These are phyloP conservation scores for Schrankia costaestrigalis DNA, from an alignment of 2,888 invertebrate species.

Conservation along the genomic window DNA sequence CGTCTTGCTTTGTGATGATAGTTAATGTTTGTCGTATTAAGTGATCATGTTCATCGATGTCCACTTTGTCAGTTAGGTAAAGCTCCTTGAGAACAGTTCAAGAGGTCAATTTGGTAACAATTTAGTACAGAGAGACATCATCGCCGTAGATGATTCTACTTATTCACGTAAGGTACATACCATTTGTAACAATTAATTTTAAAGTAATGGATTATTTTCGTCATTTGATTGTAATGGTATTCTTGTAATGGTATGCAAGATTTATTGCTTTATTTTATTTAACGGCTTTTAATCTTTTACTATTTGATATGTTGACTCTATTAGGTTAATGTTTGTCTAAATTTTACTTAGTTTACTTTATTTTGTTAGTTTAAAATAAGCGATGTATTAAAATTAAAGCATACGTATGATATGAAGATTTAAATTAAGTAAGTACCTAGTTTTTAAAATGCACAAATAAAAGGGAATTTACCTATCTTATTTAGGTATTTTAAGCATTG, in stretches of 20 bases:
- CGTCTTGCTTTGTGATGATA: too few relatives aligned
- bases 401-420: too few relatives aligned
- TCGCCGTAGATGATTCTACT: constrained; percentile 20
- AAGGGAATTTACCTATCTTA: too few relatives aligned
- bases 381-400: too few relatives aligned
- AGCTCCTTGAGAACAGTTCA: constrained; percentile 13
- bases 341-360: too few relatives aligned
- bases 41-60: background rate
- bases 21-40: too few relatives aligned
- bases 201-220: constrained; percentile 47
- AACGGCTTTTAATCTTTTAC: constrained; percentile 58
- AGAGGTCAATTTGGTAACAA: constrained; percentile 10
- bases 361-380: too few relatives aligned
- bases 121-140: constrained; percentile 19
- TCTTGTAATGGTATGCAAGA: constrained; percentile 59
- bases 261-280: constrained; percentile 66
- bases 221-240: constrained; percentile 41
- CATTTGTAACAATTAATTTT: constrained; percentile 39
- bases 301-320: constrained; percentile 41
- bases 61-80: constrained; percentile 2
- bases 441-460: too few relatives aligned
- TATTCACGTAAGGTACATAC: constrained; percentile 20
- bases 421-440: too few relatives aligned
- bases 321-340: too few relatives aligned
- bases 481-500: too few relatives aligned